Conservation (phyloP, 2,888 invertebrate genomes). For the Deilephila porcellus region DNA sequence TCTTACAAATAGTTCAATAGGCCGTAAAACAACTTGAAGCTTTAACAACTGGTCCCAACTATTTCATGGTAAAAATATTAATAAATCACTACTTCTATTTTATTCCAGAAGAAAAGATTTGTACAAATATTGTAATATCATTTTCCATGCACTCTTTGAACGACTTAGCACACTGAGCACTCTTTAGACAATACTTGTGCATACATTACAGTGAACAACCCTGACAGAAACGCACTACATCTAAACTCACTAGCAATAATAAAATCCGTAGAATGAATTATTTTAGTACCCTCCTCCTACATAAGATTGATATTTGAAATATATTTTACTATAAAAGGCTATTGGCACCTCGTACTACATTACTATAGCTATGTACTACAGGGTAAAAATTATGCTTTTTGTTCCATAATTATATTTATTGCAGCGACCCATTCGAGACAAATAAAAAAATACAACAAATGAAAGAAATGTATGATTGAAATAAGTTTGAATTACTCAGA, state of each 20-base stretch:
- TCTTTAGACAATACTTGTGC: background rate
- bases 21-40: background rate
- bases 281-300: background rate
- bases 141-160: no score
- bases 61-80: background rate
- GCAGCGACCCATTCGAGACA: background rate
- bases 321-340: slow-evolving; percentile 15
- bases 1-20: background rate
- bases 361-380: slow-evolving; percentile 17
- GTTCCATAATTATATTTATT: background rate
- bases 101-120: no score
- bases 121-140: no score
- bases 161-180: no score
- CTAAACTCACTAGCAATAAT: slow-evolving; percentile 13
- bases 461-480: no score
- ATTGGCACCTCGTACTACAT: slow-evolving; percentile 19
- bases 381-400: slow-evolving; percentile 7
- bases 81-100: background rate
- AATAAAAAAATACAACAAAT: background rate
- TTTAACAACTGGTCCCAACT: background rate
- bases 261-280: background rate
- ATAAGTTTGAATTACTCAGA: no score
- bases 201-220: background rate
- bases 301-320: slow-evolving; percentile 1
- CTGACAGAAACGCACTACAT: background rate